Conservation (phyloP, 2,113 vertebrate genomes). For the Gila orcuttii region DNA sequence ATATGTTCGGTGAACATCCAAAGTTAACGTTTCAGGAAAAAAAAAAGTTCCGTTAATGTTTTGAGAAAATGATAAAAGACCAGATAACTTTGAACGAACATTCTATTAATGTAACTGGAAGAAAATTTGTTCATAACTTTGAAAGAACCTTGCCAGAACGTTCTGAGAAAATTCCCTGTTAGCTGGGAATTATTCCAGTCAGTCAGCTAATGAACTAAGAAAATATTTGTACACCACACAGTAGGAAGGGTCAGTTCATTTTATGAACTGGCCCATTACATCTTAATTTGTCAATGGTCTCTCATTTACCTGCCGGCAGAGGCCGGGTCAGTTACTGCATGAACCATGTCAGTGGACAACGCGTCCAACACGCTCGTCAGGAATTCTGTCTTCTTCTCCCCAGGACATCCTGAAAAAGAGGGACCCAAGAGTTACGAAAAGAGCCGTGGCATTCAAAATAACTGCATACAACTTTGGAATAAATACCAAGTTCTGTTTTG, state of each 20-base stretch:
- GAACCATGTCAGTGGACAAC: slow-evolving; percentile 96
- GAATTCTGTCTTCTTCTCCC: slow-evolving; percentile 94
- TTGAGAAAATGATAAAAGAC: too few relatives aligned
- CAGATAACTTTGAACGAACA: too few relatives aligned
- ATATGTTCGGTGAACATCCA: too few relatives aligned
- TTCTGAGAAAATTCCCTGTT: too few relatives aligned
- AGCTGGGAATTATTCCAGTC: not conserved
- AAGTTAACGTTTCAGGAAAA: too few relatives aligned
- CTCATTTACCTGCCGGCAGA: slow-evolving; percentile 84
- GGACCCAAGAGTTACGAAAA: not conserved
- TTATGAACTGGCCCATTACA: not conserved
- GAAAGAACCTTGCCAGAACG: too few relatives aligned
- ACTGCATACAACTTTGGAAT: not conserved
- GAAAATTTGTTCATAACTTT: too few relatives aligned
- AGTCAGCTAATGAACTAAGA: not conserved
- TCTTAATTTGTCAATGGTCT: not conserved
- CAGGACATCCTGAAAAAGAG: slow-evolving; percentile 87
- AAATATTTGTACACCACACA: not conserved
- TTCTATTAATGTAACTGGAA: too few relatives aligned
- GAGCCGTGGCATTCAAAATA: not conserved
- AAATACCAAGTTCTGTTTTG: not conserved
- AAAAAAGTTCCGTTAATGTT: too few relatives aligned
- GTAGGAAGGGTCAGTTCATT: not conserved
- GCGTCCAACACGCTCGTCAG: slow-evolving; percentile 96
- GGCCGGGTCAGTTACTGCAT: slow-evolving; percentile 89